These are phyloP conservation scores for Cryptocephalus primarius DNA, from an alignment of 2,888 invertebrate species.

Conservation along the genomic window DNA sequence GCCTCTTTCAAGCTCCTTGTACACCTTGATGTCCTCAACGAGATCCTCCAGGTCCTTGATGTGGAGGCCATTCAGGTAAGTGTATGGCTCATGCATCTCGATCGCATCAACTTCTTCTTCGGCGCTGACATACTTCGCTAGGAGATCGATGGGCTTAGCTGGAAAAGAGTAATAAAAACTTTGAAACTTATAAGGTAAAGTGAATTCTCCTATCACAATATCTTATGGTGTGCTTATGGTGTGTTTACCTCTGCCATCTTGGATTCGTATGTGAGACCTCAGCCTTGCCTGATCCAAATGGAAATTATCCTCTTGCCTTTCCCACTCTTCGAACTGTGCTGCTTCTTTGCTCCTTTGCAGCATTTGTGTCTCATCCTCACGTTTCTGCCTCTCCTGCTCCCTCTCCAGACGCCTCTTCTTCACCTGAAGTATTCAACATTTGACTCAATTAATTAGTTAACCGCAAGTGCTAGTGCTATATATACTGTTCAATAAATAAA, in stretches of 20 bases:
- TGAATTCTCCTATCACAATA: too few species aligned
- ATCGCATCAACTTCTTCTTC: conserved; percentile 82
- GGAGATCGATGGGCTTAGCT: conserved; percentile 94
- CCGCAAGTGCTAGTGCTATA: too few species aligned
- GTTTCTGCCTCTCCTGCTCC: conserved; percentile 72
- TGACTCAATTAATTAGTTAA: too few species aligned
- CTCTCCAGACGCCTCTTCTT: conserved; percentile 84
- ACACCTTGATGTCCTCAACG: conserved; percentile 90
- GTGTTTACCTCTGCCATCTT: conserved; percentile 69
- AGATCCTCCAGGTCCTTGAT: conserved; percentile 90
- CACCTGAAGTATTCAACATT: conserved; percentile 40
- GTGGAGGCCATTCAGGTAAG: conserved; percentile 83
- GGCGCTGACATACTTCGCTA: conserved; percentile 91
- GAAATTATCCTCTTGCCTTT: conserved; percentile 93
- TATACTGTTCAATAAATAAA: too few species aligned
- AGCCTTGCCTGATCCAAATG: conserved; percentile 88
- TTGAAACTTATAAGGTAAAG: too few species aligned
- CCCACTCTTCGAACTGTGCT: conserved; percentile 87
- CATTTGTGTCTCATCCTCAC: conserved; percentile 73
- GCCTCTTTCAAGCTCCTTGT: conserved; percentile 83
- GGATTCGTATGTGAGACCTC: conserved; percentile 88
- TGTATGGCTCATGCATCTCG: conserved; percentile 97
- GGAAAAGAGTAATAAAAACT: neutral
- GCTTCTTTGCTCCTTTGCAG: conserved; percentile 83
- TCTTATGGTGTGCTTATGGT: too few species aligned